These are phyloP conservation scores for Drosophila emarginata DNA, from an alignment of 2,888 invertebrate genomes.

Conservation along the genomic window DNA sequence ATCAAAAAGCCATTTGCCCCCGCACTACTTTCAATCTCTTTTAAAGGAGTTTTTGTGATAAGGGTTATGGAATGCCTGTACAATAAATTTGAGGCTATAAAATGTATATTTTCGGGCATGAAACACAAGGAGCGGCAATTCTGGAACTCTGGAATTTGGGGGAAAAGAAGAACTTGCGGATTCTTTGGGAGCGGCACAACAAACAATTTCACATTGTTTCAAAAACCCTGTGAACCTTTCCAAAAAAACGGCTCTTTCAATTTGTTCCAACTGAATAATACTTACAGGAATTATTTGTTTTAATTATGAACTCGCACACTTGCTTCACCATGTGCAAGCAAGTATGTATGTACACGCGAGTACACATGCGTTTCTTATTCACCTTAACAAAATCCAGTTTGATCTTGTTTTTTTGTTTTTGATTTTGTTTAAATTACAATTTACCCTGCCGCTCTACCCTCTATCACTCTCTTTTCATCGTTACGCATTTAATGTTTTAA, in stretches of 20 bases:
- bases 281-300: conserved; percentile 27
- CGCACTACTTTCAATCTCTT: neutral
- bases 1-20: neutral
- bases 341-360: neutral
- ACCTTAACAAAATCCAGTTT: conserved; percentile 41
- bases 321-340: conserved; percentile 21
- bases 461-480: conserved; percentile 21
- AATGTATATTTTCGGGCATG: neutral
- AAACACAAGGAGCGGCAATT: neutral
- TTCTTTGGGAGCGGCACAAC: neutral
- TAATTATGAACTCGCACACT: conserved; percentile 35
- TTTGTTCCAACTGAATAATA: neutral
- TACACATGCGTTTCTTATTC: conserved; percentile 1
- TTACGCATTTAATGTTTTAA: conserved; percentile 72
- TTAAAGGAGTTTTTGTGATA: neutral
- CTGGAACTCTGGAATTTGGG: neutral
- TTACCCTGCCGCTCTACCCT: neutral
- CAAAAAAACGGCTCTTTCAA: neutral
- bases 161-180: neutral
- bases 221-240: neutral
- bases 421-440: conserved; percentile 25
- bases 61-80: neutral
- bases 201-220: neutral
- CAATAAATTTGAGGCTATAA: neutral
- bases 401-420: conserved; percentile 37